These are phyloP conservation scores for Crenichthys baileyi DNA, from an alignment of 2,797 vertebrate genomes.

Conservation along the genomic window DNA sequence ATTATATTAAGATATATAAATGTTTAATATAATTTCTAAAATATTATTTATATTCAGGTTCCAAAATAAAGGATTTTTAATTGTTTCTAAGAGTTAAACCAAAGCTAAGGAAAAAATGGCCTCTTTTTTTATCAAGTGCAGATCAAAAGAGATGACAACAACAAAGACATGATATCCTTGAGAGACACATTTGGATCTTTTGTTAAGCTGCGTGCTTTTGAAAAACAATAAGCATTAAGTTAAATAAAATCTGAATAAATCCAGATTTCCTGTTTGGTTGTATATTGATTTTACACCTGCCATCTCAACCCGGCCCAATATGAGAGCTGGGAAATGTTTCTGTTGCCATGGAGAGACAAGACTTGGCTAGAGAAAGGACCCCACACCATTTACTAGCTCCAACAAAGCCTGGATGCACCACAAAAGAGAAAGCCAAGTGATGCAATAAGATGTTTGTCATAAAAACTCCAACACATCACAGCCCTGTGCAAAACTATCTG, in stretches of 20 bases:
- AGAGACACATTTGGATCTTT: background rate
- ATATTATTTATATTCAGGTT: background rate
- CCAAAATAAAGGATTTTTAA: background rate
- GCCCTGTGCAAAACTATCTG: background rate
- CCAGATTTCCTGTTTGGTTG: background rate
- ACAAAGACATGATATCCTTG: background rate
- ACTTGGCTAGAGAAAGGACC: constrained; percentile 10
- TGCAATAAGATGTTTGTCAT: background rate
- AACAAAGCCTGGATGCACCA: constrained; percentile 8
- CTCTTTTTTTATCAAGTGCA: too few relatives aligned
- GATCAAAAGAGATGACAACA: background rate
- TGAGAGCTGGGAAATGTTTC: constrained; percentile 7
- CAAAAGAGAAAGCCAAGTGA: background rate
- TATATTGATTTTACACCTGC: background rate
- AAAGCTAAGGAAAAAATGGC: background rate
- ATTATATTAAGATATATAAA: background rate
- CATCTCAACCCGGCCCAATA: background rate
- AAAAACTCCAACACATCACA: background rate
- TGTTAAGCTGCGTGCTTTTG: background rate
- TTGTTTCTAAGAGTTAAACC: background rate
- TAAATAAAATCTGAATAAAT: background rate
- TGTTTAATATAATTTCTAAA: background rate
- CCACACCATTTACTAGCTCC: background rate
- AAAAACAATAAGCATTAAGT: background rate
- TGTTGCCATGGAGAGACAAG: constrained; percentile 40